Evolutionary conservation across 2,888 invertebrate species (phyloP).

Genomic region (Oxycera nigricornis): DNA sequence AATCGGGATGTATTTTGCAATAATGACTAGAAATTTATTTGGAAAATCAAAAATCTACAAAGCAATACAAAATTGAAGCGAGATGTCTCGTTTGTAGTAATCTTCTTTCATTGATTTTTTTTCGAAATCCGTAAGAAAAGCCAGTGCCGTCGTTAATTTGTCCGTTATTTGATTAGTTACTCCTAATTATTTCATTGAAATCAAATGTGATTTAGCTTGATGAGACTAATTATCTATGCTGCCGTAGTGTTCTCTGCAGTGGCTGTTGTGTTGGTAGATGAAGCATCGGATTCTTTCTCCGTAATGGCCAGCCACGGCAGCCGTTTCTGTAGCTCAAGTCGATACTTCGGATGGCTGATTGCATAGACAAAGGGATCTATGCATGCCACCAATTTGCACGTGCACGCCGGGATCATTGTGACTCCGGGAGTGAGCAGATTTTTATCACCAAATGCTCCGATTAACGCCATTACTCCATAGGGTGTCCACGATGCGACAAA

Average conservation of each 20-base stretch:
- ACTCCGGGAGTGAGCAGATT: constrained; percentile 73
- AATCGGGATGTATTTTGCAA: constrained; percentile 21
- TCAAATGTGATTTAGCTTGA: background rate
- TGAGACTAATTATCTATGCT: background rate
- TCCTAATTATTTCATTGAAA: background rate
- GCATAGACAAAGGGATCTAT: constrained; percentile 92
- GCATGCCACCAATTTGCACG: constrained; percentile 89
- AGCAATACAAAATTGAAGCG: background rate
- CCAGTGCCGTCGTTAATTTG: constrained; percentile 7
- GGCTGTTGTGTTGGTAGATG: constrained; percentile 65
- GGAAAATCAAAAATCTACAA: constrained; percentile 27
- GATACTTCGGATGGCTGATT: constrained; percentile 88
- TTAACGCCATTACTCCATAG: constrained; percentile 82
- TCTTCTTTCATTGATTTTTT: background rate
- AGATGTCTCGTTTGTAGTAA: background rate
- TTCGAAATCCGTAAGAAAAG: background rate
- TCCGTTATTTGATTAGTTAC: background rate
- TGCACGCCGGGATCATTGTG: constrained; percentile 86
- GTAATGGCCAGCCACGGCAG: constrained; percentile 77
- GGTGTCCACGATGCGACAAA: constrained; percentile 91
- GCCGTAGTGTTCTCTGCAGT: constrained; percentile 44
- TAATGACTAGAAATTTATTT: constrained; percentile 25
- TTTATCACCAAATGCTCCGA: constrained; percentile 82
- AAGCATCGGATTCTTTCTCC: constrained; percentile 67
- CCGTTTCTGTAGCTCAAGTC: constrained; percentile 80